Conservation (phyloP, 2,113 vertebrate genomes). For the Strix uralensis region DNA sequence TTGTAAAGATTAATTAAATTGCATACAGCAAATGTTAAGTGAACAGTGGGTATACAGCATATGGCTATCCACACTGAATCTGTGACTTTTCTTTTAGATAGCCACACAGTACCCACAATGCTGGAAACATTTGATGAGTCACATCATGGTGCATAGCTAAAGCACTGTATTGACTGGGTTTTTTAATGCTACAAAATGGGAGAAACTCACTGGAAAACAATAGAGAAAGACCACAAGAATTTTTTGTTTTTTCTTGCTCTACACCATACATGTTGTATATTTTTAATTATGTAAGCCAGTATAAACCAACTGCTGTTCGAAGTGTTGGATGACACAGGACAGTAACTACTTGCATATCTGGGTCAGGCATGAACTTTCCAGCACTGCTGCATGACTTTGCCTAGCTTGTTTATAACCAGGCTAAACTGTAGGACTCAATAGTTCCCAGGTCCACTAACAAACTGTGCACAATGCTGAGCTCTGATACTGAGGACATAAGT, state of each 20-base stretch:
- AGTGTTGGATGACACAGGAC: background rate
- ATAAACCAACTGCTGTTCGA: background rate
- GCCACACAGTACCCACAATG: background rate
- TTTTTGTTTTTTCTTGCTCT: background rate
- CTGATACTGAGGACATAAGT: background rate
- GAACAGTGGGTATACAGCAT: background rate
- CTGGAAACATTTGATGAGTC: background rate
- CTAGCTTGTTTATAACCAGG: background rate
- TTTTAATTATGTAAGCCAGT: background rate
- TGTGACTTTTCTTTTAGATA: background rate
- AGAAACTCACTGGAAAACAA: background rate
- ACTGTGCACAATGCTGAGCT: background rate
- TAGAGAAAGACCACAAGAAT: background rate
- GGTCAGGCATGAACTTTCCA: background rate
- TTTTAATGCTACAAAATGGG: background rate
- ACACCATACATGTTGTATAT: background rate
- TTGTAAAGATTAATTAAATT: background rate
- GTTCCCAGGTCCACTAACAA: background rate
- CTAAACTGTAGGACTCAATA: background rate
- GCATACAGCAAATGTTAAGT: background rate
- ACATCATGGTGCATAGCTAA: background rate
- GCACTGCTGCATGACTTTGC: background rate
- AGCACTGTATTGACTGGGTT: background rate
- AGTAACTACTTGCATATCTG: background rate
- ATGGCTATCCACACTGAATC: background rate